phyloP scores from a whole-genome alignment of 2,113 vertebrate species.

The Xyliphius kryptos region DNA sequence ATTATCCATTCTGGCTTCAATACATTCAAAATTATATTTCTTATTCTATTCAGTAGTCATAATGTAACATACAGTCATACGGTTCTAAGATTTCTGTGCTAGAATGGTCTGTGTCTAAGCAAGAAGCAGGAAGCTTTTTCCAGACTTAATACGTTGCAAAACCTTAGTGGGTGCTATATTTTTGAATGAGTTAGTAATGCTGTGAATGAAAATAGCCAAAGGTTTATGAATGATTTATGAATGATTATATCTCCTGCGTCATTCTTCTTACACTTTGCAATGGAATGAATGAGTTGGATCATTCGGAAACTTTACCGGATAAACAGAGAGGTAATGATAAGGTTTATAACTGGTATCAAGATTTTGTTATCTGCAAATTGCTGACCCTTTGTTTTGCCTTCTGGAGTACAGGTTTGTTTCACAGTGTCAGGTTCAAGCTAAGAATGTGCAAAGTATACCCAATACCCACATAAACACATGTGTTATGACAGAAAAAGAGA shows the following conservation, averaged over 20 bases:
- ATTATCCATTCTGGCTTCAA: neutral
- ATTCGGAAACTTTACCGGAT: neutral
- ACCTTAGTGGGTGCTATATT: neutral
- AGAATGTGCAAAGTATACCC: neutral
- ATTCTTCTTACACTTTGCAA: neutral
- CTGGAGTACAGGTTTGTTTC: neutral
- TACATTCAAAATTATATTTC: neutral
- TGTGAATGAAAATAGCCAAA: neutral
- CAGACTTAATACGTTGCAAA: neutral
- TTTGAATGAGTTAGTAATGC: neutral
- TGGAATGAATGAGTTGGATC: constrained; percentile 3
- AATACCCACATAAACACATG: too few species aligned
- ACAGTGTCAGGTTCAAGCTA: neutral
- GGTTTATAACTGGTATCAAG: constrained; percentile 18
- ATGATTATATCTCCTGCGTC: neutral
- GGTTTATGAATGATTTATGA: constrained; percentile 2
- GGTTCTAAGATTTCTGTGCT: neutral
- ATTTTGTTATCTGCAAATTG: constrained; percentile 1
- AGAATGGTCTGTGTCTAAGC: neutral
- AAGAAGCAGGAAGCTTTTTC: neutral
- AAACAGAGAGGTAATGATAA: constrained; percentile 7
- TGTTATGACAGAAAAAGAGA: too few species aligned
- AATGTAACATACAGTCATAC: neutral
- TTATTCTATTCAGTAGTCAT: neutral
- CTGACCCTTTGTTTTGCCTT: constrained; percentile 12